phyloP scores from a whole-genome alignment of 2,797 vertebrate species.

The Ambastaia sidthimunki region DNA sequence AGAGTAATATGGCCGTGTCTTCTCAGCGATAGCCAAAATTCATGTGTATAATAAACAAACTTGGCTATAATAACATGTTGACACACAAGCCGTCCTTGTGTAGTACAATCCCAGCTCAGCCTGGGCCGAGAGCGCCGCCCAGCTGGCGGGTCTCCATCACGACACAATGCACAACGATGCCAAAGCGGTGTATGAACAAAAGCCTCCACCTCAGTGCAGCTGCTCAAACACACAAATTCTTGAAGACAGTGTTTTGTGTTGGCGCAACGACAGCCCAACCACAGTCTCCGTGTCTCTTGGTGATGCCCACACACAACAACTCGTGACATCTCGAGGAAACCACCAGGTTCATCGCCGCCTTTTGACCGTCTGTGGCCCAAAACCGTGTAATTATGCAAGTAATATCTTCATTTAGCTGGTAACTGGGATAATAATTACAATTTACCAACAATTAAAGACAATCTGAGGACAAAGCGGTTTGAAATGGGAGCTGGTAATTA shows the following conservation, averaged over 20 bases:
- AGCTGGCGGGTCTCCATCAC: conserved; percentile 43
- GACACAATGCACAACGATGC: conserved; percentile 43
- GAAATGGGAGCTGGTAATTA: conserved; percentile 61
- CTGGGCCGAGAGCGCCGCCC: conserved; percentile 20
- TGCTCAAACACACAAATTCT: conserved; percentile 66
- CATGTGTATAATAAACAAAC: conserved; percentile 28
- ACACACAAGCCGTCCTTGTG: conserved; percentile 31
- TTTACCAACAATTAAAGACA: conserved; percentile 60
- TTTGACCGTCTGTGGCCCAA: neutral
- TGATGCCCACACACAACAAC: conserved; percentile 41
- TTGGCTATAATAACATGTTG: conserved; percentile 40
- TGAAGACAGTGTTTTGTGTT: conserved; percentile 36
- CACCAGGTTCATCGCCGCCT: neutral
- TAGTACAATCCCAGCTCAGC: conserved; percentile 18
- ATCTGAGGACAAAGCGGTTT: conserved; percentile 52
- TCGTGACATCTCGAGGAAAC: neutral
- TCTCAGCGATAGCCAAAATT: conserved; percentile 25
- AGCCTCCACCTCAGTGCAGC: conserved; percentile 64
- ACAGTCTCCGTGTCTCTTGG: conserved; percentile 25
- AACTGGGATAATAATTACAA: conserved; percentile 68
- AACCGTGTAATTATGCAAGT: conserved; percentile 60
- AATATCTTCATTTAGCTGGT: conserved; percentile 31
- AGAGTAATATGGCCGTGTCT: conserved; percentile 16
- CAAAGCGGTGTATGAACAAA: conserved; percentile 61
- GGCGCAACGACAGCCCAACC: conserved; percentile 48